Percentiles rank a stretch among this genome's conserved stretches.
These are phyloP conservation scores for Aspidiotus destructor DNA, from an alignment of 2,888 invertebrate species.

Conservation along the genomic window DNA sequence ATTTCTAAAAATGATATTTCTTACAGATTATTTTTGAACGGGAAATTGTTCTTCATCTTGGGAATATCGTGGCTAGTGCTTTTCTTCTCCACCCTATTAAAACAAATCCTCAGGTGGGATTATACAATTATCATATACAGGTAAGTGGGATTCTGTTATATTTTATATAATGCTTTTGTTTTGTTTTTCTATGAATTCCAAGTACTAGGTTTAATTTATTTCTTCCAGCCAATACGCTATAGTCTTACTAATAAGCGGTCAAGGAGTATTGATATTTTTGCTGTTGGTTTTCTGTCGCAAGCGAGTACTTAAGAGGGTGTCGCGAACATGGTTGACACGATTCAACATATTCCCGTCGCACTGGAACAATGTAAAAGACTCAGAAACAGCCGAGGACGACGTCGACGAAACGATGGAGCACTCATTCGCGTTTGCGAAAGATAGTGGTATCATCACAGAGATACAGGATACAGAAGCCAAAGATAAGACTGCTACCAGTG, in stretches of 20 bases:
- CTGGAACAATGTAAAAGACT: background rate
- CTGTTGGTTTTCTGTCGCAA: background rate
- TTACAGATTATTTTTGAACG: slow-evolving; percentile 1
- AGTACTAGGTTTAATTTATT: too few species aligned
- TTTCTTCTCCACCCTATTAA: background rate
- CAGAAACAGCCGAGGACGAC: background rate
- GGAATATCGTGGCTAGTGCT: background rate
- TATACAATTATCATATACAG: background rate
- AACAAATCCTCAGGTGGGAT: background rate
- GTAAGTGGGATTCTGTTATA: background rate
- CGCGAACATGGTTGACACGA: background rate
- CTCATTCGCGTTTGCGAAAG: too few species aligned
- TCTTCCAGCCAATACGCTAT: background rate
- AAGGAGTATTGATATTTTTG: background rate
- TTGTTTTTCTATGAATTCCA: too few species aligned
- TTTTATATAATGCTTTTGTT: background rate
- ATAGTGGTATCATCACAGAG: too few species aligned
- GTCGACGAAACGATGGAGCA: background rate
- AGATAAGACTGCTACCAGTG: too few species aligned
- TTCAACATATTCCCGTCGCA: background rate
- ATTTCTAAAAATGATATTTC: background rate
- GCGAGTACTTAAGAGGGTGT: background rate
- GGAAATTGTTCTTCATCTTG: background rate
- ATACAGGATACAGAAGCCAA: too few species aligned
- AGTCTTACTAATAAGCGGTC: background rate